Conservation (phyloP, 2,113 vertebrate genomes). For the Tylochromis polylepis region DNA sequence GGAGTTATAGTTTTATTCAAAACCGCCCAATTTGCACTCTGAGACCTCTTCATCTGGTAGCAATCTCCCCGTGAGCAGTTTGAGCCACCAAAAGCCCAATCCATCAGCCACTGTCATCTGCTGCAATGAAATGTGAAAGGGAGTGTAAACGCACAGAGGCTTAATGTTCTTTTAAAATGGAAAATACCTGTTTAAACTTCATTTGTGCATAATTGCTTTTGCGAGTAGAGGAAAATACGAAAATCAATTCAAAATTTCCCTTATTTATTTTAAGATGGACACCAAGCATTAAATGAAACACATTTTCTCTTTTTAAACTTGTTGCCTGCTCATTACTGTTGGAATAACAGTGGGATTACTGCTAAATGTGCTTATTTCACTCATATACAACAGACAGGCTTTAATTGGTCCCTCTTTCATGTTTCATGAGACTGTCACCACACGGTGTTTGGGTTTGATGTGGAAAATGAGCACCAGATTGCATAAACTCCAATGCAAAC, state of each 20-base stretch:
- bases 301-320: slow-evolving; percentile 24
- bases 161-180: slow-evolving; percentile 71
- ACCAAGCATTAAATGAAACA: slow-evolving; percentile 37
- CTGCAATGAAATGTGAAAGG: slow-evolving; percentile 49
- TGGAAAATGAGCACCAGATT: slow-evolving; percentile 66
- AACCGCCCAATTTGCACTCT: slow-evolving; percentile 51
- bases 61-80: slow-evolving; percentile 67
- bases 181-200: slow-evolving; percentile 62
- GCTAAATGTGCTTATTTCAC: slow-evolving; percentile 57
- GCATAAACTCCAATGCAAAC: slow-evolving; percentile 52
- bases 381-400: slow-evolving; percentile 34
- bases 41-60: slow-evolving; percentile 77
- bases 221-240: slow-evolving; percentile 30
- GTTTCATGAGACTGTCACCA: slow-evolving; percentile 53
- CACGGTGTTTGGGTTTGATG: slow-evolving; percentile 52
- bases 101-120: slow-evolving; percentile 74
- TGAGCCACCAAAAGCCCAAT: slow-evolving; percentile 72
- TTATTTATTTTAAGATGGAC: slow-evolving; percentile 60
- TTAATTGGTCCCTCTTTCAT: slow-evolving; percentile 60
- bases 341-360: slow-evolving; percentile 53
- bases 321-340: slow-evolving; percentile 47
- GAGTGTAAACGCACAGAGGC: slow-evolving; percentile 46
- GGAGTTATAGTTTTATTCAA: slow-evolving; percentile 52
- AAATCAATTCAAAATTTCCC: slow-evolving; percentile 23
- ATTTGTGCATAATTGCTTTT: slow-evolving; percentile 63